phyloP scores from a whole-genome alignment of 2,113 vertebrate genomes.

The Corapipo altera region DNA sequence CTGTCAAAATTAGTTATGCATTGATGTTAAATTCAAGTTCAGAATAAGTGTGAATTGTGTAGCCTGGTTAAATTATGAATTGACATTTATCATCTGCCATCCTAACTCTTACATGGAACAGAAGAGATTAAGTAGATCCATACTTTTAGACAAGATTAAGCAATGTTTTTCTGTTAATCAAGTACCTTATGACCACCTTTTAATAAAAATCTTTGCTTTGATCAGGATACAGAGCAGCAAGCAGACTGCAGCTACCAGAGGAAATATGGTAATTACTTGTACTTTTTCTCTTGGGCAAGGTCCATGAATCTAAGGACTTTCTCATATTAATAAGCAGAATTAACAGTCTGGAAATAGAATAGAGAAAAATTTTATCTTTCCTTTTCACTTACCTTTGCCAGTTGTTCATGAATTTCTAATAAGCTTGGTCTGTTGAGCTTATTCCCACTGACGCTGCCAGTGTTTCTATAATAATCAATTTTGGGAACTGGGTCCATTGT shows the following conservation, averaged over 20 bases:
- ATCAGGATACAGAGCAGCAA: not conserved
- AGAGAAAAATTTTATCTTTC: not conserved
- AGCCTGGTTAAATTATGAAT: not conserved
- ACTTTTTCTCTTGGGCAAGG: not conserved
- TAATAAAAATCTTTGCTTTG: conserved; percentile 3
- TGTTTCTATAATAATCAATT: conserved; percentile 95
- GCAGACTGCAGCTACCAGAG: not conserved
- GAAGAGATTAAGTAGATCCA: not conserved
- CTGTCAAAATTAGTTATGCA: not conserved
- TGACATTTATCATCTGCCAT: not conserved
- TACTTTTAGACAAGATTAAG: not conserved
- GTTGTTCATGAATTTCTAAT: conserved; percentile 92
- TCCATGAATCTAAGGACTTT: conserved; percentile 22
- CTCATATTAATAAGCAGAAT: conserved; percentile 41
- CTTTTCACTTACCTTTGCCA: conserved; percentile 86
- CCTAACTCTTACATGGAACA: not conserved
- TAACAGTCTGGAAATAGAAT: conserved; percentile 19
- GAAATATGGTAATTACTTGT: not conserved
- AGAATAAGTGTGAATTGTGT: not conserved
- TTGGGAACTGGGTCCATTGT: conserved; percentile 91
- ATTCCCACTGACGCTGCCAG: conserved; percentile 89
- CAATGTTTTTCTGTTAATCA: not conserved
- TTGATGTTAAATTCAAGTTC: not conserved
- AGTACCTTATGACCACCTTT: not conserved
- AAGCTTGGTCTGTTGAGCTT: conserved; percentile 87